Evolutionary conservation across 1,140 invertebrate species (phyloP), one percentile per base, ranked within the genome.

Genomic region (Lasioglossum albipes): DNA sequence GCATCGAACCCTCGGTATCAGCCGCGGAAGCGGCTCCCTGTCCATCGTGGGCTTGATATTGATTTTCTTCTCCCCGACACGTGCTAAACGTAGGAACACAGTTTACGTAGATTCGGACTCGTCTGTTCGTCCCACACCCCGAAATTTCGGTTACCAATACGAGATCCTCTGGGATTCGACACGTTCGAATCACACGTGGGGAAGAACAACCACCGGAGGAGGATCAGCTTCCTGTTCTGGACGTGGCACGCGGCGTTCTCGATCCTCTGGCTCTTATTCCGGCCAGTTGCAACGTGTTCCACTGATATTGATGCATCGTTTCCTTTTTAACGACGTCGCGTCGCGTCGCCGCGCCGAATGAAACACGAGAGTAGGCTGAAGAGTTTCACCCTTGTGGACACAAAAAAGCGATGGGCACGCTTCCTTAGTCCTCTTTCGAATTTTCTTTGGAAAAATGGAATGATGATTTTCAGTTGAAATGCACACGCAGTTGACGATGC

Each of bases 101-200:
- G 66, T 67, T 67, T 13, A 22, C 66, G 41, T 68, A 68, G 66
- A 52, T 68, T 27, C 41, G 66, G 13, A 6, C 20, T 52, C n/a
- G 62, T 57, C 42, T 75, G 42, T 73, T 3, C 52, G 66, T 65
- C 75, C 49, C 2, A 0, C 65, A n/a, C 72, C 42, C 42, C n/a
- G 16, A 75, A 75, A 80, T 80, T 83, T 66, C 64, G 65, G 71
- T 16, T 65, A 54, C 22, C n/a, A 31, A 81, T 83, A 59, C 42
- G 3, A 3, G 54, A 59, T 69, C 72, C 41, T 84, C 42, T 1
- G 66, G 64, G 72, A 84, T 81, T 81, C 31, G 57, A 73, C 67
- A 68, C 62, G 70, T 84, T 83, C 57, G 62, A 68, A 72, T 84
- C 71, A 76, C 64, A 36, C 81, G 72, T 85, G 57, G 59, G 18